phyloP scores from a whole-genome alignment of 2,888 invertebrate species.

The Crossocerus cetratus region DNA sequence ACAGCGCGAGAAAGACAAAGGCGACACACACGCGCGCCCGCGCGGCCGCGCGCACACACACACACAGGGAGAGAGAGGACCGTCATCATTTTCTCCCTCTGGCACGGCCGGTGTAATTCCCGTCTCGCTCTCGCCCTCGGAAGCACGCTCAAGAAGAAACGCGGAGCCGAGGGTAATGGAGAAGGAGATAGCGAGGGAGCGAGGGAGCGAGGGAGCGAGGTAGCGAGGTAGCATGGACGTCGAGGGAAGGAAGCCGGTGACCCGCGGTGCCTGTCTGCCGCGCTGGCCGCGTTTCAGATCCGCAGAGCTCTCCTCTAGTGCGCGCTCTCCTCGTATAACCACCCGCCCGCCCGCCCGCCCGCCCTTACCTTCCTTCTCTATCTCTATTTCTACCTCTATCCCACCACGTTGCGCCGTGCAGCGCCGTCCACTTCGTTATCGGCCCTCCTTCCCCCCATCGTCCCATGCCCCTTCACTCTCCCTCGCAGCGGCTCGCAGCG shows the following conservation, averaged over 20 bases:
- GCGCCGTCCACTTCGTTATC: constrained; percentile 9
- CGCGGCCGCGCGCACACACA: no score
- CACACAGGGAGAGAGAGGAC: no score
- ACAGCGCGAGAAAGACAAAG: constrained; percentile 22
- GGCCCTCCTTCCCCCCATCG: no score
- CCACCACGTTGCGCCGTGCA: no score
- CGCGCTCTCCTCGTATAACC: constrained; percentile 43
- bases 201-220: not conserved
- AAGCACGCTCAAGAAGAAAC: constrained; percentile 8
- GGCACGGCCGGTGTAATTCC: not conserved
- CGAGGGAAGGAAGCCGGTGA: constrained; percentile 73
- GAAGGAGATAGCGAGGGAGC: constrained; percentile 5
- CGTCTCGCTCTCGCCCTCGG: constrained; percentile 8
- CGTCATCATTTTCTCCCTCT: constrained; percentile 11
- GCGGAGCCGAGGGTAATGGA: constrained; percentile 29
- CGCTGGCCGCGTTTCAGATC: constrained; percentile 73
- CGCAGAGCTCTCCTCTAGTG: constrained; percentile 49
- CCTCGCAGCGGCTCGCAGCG: not conserved
- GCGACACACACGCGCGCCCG: constrained; percentile 29
- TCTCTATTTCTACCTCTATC: no score
- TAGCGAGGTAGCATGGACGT: constrained; percentile 30
- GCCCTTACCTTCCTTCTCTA: constrained; percentile 19
- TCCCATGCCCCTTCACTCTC: no score
- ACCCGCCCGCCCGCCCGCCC: no score
- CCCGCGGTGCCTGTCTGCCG: constrained; percentile 76